A percentile compares a stretch with the other conserved stretches of the same genome.
Conservation (phyloP, 2,113 vertebrate genomes). For the Pterophyllum scalare region DNA sequence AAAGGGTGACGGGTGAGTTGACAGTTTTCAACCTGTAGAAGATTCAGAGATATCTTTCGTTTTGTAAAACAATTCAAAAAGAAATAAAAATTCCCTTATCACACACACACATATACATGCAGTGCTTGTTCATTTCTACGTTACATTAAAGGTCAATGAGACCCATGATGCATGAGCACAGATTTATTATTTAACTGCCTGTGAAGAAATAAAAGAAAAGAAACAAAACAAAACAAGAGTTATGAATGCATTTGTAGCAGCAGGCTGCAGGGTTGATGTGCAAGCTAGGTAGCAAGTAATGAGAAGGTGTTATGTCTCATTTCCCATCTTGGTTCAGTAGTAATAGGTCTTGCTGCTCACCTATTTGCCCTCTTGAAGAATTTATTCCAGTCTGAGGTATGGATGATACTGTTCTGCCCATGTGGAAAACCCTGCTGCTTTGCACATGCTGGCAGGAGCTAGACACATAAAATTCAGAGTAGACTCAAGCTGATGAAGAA, state of each 20-base stretch:
- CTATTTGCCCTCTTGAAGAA: constrained; percentile 31
- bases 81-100: not conserved
- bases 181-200: constrained; percentile 7
- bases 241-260: not conserved
- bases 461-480: not conserved
- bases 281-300: constrained; percentile 36
- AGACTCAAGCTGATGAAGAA: not conserved
- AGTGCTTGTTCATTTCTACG: not conserved
- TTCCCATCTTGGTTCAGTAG: constrained; percentile 48
- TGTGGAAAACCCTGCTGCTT: constrained; percentile 32
- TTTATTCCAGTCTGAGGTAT: constrained; percentile 24
- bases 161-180: not conserved
- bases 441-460: not conserved
- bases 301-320: constrained; percentile 57
- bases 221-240: not conserved
- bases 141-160: not conserved
- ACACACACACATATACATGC: too few species aligned
- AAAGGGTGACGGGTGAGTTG: not conserved
- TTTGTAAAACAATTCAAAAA: not conserved
- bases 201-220: not conserved
- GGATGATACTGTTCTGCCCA: constrained; percentile 14
- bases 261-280: constrained; percentile 20
- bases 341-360: constrained; percentile 39
- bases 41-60: not conserved
- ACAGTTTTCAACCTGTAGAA: constrained; percentile 29